Conservation (phyloP, 1,140 invertebrate species). For the Drosophila melanica region DNA sequence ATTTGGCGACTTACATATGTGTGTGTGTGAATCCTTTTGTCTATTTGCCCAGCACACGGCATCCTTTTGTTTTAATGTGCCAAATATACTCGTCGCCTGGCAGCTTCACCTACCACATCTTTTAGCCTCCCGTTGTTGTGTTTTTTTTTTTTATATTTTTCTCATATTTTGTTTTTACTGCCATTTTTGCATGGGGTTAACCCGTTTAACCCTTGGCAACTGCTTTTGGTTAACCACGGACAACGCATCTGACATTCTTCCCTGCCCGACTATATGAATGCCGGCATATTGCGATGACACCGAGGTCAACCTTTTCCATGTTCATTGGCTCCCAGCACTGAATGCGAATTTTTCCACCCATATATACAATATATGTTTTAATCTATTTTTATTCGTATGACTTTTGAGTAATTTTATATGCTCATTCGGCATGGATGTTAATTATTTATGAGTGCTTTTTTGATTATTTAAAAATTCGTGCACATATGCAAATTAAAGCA, state of each 20-base stretch:
- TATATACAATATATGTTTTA: background rate
- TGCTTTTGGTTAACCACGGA: slow-evolving; percentile 74
- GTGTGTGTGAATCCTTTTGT: slow-evolving; percentile 60
- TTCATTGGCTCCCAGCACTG: slow-evolving; percentile 58
- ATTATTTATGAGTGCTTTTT: background rate
- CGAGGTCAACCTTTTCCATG: slow-evolving; percentile 79
- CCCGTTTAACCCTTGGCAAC: slow-evolving; percentile 77
- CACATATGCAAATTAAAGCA: background rate
- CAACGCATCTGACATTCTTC: slow-evolving; percentile 68
- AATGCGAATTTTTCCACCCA: slow-evolving; percentile 19
- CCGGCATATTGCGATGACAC: slow-evolving; percentile 74
- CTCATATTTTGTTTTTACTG: slow-evolving; percentile 31
- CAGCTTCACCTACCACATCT: slow-evolving; percentile 33
- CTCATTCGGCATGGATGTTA: background rate
- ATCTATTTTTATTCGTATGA: slow-evolving; percentile 10
- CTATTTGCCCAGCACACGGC: slow-evolving; percentile 75
- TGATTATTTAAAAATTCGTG: background rate
- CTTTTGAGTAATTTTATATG: background rate
- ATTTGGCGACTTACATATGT: slow-evolving; percentile 72
- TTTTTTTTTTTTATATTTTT: slow-evolving; percentile 22
- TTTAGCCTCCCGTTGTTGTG: too few species aligned
- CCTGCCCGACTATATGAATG: slow-evolving; percentile 28
- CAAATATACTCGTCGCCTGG: slow-evolving; percentile 69
- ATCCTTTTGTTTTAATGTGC: slow-evolving; percentile 78
- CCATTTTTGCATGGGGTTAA: slow-evolving; percentile 66